phyloP scores from a whole-genome alignment of 2,113 vertebrate genomes.

The Ciconia maguari region DNA sequence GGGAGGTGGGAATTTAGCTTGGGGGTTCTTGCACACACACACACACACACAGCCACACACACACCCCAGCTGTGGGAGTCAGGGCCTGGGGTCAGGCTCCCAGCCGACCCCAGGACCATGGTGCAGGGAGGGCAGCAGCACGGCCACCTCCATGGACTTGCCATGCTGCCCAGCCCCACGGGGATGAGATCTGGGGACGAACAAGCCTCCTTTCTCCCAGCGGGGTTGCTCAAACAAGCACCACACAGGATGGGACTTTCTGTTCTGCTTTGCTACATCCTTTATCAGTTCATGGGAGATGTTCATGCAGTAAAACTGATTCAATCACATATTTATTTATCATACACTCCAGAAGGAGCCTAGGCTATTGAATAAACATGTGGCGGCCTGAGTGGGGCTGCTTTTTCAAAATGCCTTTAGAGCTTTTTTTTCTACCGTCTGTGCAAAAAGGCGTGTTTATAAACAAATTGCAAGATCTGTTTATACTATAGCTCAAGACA shows the following conservation, averaged over 20 bases:
- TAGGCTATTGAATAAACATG: neutral
- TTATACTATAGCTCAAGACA: slow-evolving; percentile 28
- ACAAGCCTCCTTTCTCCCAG: neutral
- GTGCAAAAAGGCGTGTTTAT: slow-evolving; percentile 17
- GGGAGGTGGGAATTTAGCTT: slow-evolving; percentile 8
- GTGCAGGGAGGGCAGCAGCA: neutral
- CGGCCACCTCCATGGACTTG: neutral
- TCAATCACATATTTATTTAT: slow-evolving; percentile 1
- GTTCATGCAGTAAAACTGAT: neutral
- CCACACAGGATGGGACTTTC: neutral
- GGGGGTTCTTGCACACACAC: neutral
- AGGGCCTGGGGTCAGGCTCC: neutral
- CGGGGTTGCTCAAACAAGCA: neutral
- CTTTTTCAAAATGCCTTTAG: neutral
- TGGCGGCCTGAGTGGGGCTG: neutral
- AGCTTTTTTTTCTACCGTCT: neutral
- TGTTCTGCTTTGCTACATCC: neutral
- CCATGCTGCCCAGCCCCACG: neutral
- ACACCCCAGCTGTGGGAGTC: neutral
- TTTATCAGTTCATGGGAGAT: neutral
- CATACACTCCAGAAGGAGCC: neutral
- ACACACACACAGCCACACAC: no score
- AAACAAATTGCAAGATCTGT: slow-evolving; percentile 41
- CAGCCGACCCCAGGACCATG: neutral
- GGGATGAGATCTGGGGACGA: neutral